A percentile compares a stretch with the other conserved stretches of the same genome.
phyloP scores from a whole-genome alignment of 2,113 vertebrate species.

The Megaceryle torquata region DNA sequence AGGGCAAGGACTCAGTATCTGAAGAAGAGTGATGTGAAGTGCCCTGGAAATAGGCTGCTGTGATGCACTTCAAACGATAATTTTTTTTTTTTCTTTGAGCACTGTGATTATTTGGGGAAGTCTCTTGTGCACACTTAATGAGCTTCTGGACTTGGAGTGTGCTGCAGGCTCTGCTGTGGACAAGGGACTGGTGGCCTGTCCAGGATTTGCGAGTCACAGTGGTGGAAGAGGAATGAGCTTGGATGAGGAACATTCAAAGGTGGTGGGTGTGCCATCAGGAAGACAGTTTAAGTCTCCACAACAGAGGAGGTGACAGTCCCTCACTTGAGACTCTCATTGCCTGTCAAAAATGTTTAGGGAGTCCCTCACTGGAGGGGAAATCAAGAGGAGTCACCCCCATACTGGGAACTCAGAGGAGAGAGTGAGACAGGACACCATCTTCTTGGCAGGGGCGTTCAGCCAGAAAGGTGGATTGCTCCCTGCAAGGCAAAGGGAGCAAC shows the following conservation, averaged over 20 bases:
- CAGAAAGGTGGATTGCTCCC: not conserved
- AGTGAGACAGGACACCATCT: not conserved
- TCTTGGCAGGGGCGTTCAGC: not conserved
- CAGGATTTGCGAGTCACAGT: fast-evolving
- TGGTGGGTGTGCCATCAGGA: not conserved
- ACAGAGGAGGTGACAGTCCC: not conserved
- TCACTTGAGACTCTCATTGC: not conserved
- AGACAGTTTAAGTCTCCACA: fast-evolving
- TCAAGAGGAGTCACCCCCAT: not conserved
- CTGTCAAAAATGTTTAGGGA: not conserved
- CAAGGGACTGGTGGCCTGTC: not conserved
- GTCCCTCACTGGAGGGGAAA: not conserved
- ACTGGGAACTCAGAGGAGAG: not conserved
- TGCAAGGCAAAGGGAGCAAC: not conserved
- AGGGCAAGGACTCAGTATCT: not conserved
- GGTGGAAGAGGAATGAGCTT: no score
- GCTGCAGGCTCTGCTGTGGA: not conserved
- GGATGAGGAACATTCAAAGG: not conserved
- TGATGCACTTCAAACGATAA: not conserved
- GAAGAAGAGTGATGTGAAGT: not conserved
- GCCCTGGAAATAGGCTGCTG: not conserved
- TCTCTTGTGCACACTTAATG: not conserved
- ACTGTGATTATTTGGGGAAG: not conserved
- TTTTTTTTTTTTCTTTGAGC: not conserved
- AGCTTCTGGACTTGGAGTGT: not conserved